These are phyloP conservation scores for Archegozetes longisetosus DNA, from an alignment of 1,140 invertebrate genomes.

Conservation along the genomic window DNA sequence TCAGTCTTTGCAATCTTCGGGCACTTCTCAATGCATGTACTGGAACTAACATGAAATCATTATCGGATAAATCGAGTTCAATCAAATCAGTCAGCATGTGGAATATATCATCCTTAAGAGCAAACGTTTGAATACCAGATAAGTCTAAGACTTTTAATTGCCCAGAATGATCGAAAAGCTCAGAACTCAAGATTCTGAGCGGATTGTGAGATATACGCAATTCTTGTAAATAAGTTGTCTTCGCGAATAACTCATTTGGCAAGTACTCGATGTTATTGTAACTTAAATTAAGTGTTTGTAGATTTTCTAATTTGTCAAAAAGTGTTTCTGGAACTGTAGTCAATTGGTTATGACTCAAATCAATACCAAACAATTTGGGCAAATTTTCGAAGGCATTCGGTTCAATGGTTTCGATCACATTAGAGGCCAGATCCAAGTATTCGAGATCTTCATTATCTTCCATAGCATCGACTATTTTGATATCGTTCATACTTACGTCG, in stretches of 20 bases:
- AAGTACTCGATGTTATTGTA: constrained; percentile 15
- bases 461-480: not conserved
- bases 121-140: constrained; percentile 7
- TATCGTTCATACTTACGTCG: constrained; percentile 8
- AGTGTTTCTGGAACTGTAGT: constrained; percentile 55
- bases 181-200: constrained; percentile 6
- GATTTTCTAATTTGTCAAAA: constrained; percentile 38
- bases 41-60: constrained; percentile 19
- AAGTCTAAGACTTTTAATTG: constrained; percentile 16
- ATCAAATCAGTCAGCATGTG: constrained; percentile 13
- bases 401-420: not conserved
- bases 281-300: constrained; percentile 16
- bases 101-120: constrained; percentile 11
- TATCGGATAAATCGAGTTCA: constrained; percentile 19
- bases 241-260: constrained; percentile 16
- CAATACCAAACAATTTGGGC: constrained; percentile 71
- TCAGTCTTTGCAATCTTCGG: constrained; percentile 8
- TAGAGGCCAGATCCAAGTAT: not conserved
- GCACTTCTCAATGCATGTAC: constrained; percentile 15
- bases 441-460: not conserved
- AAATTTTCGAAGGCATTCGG: constrained; percentile 54
- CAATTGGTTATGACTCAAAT: constrained; percentile 64
- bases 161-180: constrained; percentile 12
- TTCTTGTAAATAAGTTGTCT: constrained; percentile 11
- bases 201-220: constrained; percentile 17